Percentiles rank a stretch among this genome's conserved stretches.
Evolutionary conservation across 2,113 vertebrate genomes (phyloP).

Genomic region (Aramus guarauna): DNA sequence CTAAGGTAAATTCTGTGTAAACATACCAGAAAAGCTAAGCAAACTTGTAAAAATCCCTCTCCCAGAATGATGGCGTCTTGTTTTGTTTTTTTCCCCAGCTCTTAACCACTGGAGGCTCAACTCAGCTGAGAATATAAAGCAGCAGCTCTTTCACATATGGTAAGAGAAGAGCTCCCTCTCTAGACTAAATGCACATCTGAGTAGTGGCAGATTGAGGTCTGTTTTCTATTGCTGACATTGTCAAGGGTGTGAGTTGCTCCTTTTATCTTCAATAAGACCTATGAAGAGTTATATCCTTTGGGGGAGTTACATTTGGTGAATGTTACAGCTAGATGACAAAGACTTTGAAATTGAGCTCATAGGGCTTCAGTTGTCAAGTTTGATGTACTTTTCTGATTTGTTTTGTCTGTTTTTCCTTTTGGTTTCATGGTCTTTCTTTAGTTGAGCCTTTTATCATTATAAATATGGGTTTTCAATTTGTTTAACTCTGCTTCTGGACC

Average conservation of each 20-base stretch:
- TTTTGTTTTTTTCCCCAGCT: not conserved
- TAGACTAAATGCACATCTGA: not conserved
- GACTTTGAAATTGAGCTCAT: not conserved
- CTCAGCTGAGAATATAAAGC: not conserved
- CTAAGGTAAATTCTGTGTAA: not conserved
- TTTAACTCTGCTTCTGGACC: not conserved
- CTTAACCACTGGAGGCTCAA: not conserved
- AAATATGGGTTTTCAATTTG: not conserved
- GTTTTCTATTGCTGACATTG: not conserved
- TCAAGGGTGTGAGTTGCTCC: not conserved
- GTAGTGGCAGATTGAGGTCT: not conserved
- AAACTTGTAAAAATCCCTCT: not conserved
- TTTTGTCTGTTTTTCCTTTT: rapidly evolving
- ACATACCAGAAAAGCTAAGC: not conserved
- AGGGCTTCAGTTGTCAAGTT: not conserved
- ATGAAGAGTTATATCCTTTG: not conserved
- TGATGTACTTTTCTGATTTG: not conserved
- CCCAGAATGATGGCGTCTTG: rapidly evolving
- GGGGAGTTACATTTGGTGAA: not conserved
- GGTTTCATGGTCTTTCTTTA: not conserved
- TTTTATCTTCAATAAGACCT: not conserved
- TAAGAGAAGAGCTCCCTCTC: not conserved
- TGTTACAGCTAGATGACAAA: not conserved
- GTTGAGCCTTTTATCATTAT: not conserved
- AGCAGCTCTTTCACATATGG: not conserved